Evolutionary conservation across 1,140 invertebrate genomes (phyloP).

Genomic region (Teleogryllus occipitalis): DNA sequence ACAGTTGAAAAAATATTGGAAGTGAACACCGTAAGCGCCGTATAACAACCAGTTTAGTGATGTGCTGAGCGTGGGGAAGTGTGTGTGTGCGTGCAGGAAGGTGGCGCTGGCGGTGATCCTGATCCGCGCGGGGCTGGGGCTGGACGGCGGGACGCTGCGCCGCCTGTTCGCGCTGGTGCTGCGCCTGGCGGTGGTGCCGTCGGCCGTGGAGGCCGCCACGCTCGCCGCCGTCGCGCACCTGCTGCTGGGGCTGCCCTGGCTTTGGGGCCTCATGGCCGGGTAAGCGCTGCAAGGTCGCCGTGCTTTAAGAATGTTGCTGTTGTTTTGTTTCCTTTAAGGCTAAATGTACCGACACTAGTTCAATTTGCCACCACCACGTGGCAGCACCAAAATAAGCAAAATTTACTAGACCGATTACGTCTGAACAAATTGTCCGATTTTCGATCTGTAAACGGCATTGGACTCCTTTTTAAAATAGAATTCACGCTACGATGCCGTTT

Average conservation of each 20-base stretch:
- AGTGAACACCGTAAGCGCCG: background rate
- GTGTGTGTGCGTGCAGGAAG: slow-evolving; percentile 39
- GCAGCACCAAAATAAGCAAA: too few relatives aligned
- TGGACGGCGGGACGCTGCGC: slow-evolving; percentile 55
- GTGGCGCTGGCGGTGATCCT: slow-evolving; percentile 64
- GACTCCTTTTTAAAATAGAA: too few relatives aligned
- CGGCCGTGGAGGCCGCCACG: slow-evolving; percentile 51
- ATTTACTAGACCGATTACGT: too few relatives aligned
- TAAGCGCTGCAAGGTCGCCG: slow-evolving; percentile 26
- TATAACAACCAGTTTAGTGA: background rate
- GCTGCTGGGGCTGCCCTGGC: slow-evolving; percentile 57
- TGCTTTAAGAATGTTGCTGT: too few relatives aligned
- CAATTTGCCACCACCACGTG: too few relatives aligned
- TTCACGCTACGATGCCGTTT: too few relatives aligned
- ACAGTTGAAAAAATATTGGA: too few relatives aligned
- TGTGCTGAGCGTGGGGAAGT: too few relatives aligned
- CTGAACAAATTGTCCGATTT: too few relatives aligned
- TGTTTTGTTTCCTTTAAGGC: too few relatives aligned
- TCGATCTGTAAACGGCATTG: too few relatives aligned
- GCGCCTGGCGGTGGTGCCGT: slow-evolving; percentile 55
- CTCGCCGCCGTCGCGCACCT: slow-evolving; percentile 49
- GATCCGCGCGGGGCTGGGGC: slow-evolving; percentile 60
- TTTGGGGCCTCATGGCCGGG: slow-evolving; percentile 62
- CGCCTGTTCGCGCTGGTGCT: slow-evolving; percentile 47
- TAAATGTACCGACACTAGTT: too few relatives aligned